phyloP scores from a whole-genome alignment of 2,888 invertebrate species.

The Lepidocyrtinus sp. region DNA sequence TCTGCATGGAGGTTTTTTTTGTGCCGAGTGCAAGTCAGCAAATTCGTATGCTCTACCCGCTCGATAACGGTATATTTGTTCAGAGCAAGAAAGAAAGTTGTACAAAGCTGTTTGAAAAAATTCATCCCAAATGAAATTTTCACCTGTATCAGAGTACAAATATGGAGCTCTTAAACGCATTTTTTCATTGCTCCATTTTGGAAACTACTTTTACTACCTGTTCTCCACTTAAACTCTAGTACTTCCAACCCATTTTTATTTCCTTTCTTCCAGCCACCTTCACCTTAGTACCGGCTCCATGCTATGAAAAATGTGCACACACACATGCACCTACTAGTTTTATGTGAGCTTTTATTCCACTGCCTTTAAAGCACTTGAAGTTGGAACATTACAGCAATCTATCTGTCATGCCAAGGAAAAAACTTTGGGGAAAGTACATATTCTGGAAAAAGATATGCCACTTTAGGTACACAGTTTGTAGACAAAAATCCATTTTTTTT shows the following conservation, averaged over 20 bases:
- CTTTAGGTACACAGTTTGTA: constrained; percentile 6
- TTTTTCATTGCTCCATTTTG: constrained; percentile 2
- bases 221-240: too few species aligned
- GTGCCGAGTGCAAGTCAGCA: constrained; percentile 2
- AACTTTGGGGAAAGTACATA: constrained; percentile 16
- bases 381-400: constrained; percentile 15
- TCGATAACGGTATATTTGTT: not conserved
- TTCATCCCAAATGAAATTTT: not conserved
- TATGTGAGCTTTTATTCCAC: not conserved
- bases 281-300: not conserved
- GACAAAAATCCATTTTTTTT: not conserved
- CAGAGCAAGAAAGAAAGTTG: constrained; percentile 6
- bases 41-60: not conserved
- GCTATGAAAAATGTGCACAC: not conserved
- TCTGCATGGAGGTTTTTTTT: constrained; percentile 14
- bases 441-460: not conserved
- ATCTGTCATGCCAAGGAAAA: constrained; percentile 27
- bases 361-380: not conserved
- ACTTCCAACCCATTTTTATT: not conserved
- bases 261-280: not conserved
- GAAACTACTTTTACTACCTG: constrained; percentile 14
- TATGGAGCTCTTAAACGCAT: constrained; percentile 3
- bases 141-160: not conserved
- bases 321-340: not conserved
- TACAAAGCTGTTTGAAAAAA: not conserved